phyloP scores from a whole-genome alignment of 2,113 vertebrate species.

The Campylomormyrus tamandua region DNA sequence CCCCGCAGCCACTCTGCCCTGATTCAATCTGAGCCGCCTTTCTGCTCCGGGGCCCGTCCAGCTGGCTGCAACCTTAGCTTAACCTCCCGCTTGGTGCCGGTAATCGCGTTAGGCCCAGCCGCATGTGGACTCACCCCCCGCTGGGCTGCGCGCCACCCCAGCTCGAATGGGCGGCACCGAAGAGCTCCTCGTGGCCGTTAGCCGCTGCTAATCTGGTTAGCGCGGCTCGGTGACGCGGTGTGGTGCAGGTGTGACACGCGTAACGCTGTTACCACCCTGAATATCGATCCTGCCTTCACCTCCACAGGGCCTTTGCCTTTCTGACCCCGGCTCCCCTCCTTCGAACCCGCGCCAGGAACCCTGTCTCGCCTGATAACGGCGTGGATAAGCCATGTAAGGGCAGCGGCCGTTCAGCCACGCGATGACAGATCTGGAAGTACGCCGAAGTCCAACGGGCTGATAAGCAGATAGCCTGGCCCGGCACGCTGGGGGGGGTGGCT shows the following conservation, averaged over 20 bases:
- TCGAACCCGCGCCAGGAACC: constrained; percentile 17
- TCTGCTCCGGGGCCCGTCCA: constrained; percentile 68
- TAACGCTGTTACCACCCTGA: constrained; percentile 77
- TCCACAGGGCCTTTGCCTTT: constrained; percentile 81
- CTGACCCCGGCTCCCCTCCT: constrained; percentile 65
- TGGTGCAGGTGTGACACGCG: constrained; percentile 61
- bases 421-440: background rate
- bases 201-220: constrained; percentile 77
- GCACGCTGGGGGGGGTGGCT: background rate
- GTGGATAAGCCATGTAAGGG: constrained; percentile 19
- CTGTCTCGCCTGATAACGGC: constrained; percentile 20
- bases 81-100: constrained; percentile 70
- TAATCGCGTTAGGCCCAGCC: constrained; percentile 88
- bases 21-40: constrained; percentile 71
- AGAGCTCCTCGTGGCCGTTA: constrained; percentile 81
- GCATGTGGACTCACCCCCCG: constrained; percentile 73
- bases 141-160: constrained; percentile 55
- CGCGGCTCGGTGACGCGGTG: constrained; percentile 51
- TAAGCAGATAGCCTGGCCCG: background rate
- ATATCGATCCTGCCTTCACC: constrained; percentile 75
- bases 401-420: background rate
- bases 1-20: constrained; percentile 47
- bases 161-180: constrained; percentile 73
- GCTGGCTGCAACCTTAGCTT: constrained; percentile 69
- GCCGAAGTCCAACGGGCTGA: background rate